Evolutionary conservation across 1,140 invertebrate species (phyloP).

Genomic region (Cecropterus lyciades): DNA sequence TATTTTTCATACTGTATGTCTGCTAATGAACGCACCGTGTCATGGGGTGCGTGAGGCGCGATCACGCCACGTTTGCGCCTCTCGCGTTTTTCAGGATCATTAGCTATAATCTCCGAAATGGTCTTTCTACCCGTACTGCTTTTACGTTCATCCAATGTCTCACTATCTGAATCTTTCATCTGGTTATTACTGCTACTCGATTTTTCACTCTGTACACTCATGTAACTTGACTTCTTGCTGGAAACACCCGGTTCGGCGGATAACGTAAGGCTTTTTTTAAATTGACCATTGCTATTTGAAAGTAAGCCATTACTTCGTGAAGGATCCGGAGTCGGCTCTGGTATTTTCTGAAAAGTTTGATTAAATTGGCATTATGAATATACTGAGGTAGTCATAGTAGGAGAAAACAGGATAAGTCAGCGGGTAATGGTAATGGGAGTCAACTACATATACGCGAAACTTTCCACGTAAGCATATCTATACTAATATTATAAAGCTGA

Average conservation of each 20-base stretch:
- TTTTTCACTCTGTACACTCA: constrained; percentile 67
- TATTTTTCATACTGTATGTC: constrained; percentile 76
- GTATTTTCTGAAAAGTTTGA: constrained; percentile 48
- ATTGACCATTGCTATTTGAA: constrained; percentile 44
- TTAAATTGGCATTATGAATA: neutral
- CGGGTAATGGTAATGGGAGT: too few relatives aligned
- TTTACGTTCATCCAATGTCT: constrained; percentile 53
- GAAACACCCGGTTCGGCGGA: constrained; percentile 50
- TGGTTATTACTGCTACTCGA: constrained; percentile 51
- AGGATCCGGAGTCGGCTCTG: constrained; percentile 39
- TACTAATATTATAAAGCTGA: too few relatives aligned
- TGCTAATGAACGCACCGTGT: constrained; percentile 49
- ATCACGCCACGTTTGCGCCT: constrained; percentile 67
- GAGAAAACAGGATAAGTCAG: too few relatives aligned
- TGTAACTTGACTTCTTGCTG: constrained; percentile 67
- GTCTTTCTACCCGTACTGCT: constrained; percentile 65
- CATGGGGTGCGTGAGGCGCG: constrained; percentile 61
- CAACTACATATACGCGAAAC: too few relatives aligned
- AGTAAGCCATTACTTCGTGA: constrained; percentile 33
- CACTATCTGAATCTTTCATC: constrained; percentile 53
- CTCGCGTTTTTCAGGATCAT: constrained; percentile 51
- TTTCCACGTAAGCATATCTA: too few relatives aligned
- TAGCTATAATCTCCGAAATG: constrained; percentile 63
- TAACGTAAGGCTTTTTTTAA: constrained; percentile 49
- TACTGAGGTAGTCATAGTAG: too few relatives aligned